Conservation (phyloP, 2,113 vertebrate species). For the Catharus bicknelli region DNA sequence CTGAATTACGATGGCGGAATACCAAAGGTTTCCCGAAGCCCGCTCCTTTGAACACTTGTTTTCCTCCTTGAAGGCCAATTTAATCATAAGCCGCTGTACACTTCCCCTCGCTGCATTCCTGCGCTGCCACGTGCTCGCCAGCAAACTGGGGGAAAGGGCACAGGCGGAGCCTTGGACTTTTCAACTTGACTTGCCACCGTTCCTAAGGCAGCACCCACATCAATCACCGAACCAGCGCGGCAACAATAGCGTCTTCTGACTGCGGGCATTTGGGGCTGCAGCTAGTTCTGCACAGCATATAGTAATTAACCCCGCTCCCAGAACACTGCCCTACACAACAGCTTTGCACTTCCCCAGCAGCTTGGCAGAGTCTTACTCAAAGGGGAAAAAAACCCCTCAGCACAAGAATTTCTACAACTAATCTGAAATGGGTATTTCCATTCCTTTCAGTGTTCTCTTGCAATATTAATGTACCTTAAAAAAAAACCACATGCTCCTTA, state of each 20-base stretch:
- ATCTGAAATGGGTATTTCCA: background rate
- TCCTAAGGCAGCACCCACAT: background rate
- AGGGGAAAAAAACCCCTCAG: background rate
- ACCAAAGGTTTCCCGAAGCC: background rate
- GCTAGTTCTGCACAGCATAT: background rate
- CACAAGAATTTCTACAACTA: background rate
- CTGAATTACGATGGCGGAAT: background rate
- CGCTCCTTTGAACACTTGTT: background rate
- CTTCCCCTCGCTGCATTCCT: constrained; percentile 43
- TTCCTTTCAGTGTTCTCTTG: background rate
- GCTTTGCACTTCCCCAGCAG: background rate
- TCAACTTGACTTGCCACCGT: background rate
- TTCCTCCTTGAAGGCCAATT: background rate
- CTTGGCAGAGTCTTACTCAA: background rate
- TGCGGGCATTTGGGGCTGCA: background rate
- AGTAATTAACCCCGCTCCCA: background rate
- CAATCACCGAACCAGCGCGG: accelerated
- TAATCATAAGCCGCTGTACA: background rate
- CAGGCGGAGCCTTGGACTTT: background rate
- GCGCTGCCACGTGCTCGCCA: background rate
- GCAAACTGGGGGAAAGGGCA: constrained; percentile 61
- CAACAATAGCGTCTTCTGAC: background rate
- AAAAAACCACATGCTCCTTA: background rate
- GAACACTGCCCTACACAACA: background rate
- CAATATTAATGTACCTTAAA: background rate